Evolutionary conservation across 1,140 invertebrate species (phyloP).

Genomic region (Danaus plexippus): DNA sequence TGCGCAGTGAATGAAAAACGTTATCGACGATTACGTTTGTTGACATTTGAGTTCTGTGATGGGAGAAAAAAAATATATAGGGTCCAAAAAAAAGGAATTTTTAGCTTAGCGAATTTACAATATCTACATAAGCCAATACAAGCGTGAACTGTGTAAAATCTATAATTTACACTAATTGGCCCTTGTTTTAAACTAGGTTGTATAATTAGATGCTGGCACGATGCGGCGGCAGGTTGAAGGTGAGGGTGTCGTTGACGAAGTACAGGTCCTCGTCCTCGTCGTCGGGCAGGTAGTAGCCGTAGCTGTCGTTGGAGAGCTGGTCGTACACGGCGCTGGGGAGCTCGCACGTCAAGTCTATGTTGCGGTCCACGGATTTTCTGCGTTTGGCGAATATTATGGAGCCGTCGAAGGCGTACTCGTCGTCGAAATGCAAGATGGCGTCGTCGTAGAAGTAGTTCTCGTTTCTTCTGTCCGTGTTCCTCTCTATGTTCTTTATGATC

Average conservation of each 20-base stretch:
- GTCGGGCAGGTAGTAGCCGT: constrained; percentile 63
- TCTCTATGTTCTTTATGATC: constrained; percentile 64
- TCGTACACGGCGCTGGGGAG: constrained; percentile 40
- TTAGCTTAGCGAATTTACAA: constrained; percentile 14
- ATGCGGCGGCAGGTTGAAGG: constrained; percentile 58
- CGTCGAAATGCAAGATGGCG: constrained; percentile 63
- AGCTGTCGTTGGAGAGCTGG: constrained; percentile 64
- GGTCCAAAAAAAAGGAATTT: too few relatives aligned
- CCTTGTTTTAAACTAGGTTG: constrained; percentile 36
- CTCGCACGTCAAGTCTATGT: constrained; percentile 43
- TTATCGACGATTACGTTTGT: too few relatives aligned
- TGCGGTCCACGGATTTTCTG: constrained; percentile 60
- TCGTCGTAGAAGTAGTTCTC: constrained; percentile 70
- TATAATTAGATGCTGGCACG: constrained; percentile 59
- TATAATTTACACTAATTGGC: constrained; percentile 58
- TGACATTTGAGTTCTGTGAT: too few relatives aligned
- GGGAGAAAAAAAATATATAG: too few relatives aligned
- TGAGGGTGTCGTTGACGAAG: constrained; percentile 64
- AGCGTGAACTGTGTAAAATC: constrained; percentile 55
- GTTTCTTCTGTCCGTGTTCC: constrained; percentile 48
- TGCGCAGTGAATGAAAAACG: too few relatives aligned
- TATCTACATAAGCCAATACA: constrained; percentile 35
- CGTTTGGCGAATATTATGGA: constrained; percentile 65
- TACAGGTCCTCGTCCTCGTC: constrained; percentile 58
- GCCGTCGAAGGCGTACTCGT: constrained; percentile 65